These are phyloP conservation scores for Cydia pomonella DNA, from an alignment of 1,140 invertebrate genomes.

Conservation along the genomic window DNA sequence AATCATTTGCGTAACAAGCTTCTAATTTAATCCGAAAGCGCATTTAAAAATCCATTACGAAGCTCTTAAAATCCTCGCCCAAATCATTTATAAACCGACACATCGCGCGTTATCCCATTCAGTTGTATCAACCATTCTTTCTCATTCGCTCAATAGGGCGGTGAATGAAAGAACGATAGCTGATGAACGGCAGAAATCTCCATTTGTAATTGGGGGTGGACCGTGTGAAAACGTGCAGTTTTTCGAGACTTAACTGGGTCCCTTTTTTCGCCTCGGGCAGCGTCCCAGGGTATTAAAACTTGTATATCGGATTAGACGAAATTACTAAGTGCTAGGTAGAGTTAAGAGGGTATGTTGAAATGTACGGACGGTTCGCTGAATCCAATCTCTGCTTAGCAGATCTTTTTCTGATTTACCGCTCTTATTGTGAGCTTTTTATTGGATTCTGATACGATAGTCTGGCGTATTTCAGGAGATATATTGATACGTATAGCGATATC, in stretches of 20 bases:
- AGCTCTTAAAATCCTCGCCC: conserved; percentile 44
- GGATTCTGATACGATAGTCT: conserved; percentile 19
- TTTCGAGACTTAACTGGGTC: conserved; percentile 66
- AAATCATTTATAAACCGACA: conserved; percentile 46
- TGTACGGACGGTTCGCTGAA: conserved; percentile 28
- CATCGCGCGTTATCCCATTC: conserved; percentile 32
- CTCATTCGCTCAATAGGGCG: background rate
- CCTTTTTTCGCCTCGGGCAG: conserved; percentile 72
- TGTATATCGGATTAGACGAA: conserved; percentile 76
- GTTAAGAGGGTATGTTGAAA: conserved; percentile 62
- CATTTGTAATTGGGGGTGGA: conserved; percentile 52
- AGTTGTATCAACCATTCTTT: conserved; percentile 8
- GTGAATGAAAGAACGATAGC: conserved; percentile 40
- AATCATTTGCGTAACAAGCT: conserved; percentile 37
- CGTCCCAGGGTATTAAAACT: conserved; percentile 71
- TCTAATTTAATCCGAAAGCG: conserved; percentile 35
- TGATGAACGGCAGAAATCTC: conserved; percentile 45
- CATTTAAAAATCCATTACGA: conserved; percentile 40
- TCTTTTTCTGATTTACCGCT: conserved; percentile 22
- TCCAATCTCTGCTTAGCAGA: conserved; percentile 29
- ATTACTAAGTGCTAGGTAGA: conserved; percentile 73
- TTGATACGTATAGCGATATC: background rate
- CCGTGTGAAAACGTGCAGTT: conserved; percentile 74
- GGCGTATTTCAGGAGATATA: background rate
- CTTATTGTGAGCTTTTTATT: background rate